Conservation (phyloP, 2,888 invertebrate species). For the Zygothrica quintamaculata region DNA sequence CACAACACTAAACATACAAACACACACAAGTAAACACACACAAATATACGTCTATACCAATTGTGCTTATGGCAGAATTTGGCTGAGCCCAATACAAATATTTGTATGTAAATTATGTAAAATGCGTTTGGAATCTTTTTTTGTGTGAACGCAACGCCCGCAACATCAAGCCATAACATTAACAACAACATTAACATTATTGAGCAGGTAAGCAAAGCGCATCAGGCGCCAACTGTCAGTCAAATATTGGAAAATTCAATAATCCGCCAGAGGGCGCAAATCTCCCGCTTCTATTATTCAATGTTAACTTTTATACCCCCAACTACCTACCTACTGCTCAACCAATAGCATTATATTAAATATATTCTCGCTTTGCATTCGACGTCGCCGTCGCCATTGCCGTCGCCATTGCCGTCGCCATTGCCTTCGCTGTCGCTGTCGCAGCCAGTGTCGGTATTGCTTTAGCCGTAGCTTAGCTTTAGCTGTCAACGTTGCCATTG, state of each 20-base stretch:
- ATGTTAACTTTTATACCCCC: slow-evolving; percentile 7
- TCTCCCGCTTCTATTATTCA: slow-evolving; percentile 6
- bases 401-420: slow-evolving; percentile 12
- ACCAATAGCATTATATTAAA: slow-evolving; percentile 35
- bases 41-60: neutral
- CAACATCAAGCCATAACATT: slow-evolving; percentile 42
- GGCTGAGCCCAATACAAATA: neutral
- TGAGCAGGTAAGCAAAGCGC: slow-evolving; percentile 58
- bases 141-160: slow-evolving; percentile 53
- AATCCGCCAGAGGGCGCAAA: slow-evolving; percentile 73
- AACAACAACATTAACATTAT: slow-evolving; percentile 16
- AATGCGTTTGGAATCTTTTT: slow-evolving; percentile 63
- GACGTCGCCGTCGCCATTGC: slow-evolving; percentile 22
- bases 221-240: slow-evolving; percentile 75
- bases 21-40: slow-evolving; percentile 8
- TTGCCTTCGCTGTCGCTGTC: slow-evolving; percentile 24
- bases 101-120: slow-evolving; percentile 78
- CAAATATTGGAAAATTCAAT: slow-evolving; percentile 78
- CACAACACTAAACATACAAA: too few species aligned
- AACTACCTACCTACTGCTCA: too few species aligned
- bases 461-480: too few species aligned
- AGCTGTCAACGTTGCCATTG: slow-evolving; percentile 24
- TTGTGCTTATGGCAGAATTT: neutral
- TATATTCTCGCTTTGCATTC: slow-evolving; percentile 44
- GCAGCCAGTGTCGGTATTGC: neutral